Percentiles rank a stretch among this genome's conserved stretches.
Evolutionary conservation across 2,113 vertebrate species (phyloP).

Genomic region (Zosterops japonicus): DNA sequence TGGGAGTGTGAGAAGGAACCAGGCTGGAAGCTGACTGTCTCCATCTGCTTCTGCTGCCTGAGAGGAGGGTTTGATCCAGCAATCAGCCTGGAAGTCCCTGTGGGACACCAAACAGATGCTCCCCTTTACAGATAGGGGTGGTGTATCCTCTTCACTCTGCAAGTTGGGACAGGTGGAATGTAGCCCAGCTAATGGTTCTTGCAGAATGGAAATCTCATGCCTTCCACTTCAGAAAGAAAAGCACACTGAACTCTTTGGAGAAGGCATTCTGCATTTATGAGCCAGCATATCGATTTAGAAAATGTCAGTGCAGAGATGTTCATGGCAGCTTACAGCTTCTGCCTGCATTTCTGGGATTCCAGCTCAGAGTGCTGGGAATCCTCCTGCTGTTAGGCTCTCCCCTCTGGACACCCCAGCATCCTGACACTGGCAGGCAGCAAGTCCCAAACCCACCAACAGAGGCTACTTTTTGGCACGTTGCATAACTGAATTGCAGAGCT

Average conservation of each 20-base stretch:
- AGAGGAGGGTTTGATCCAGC: not conserved
- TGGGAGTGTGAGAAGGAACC: conserved; percentile 46
- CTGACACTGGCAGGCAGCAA: not conserved
- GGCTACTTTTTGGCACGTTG: not conserved
- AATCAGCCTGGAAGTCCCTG: not conserved
- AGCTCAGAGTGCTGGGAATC: not conserved
- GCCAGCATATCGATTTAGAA: not conserved
- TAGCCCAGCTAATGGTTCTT: not conserved
- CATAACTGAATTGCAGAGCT: not conserved
- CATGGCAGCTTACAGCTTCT: not conserved
- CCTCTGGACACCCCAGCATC: not conserved
- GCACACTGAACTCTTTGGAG: not conserved
- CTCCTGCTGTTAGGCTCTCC: not conserved
- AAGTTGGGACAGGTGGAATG: not conserved
- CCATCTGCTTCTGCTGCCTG: conserved; percentile 56
- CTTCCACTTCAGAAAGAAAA: not conserved
- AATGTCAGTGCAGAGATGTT: not conserved
- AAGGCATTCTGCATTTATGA: not conserved
- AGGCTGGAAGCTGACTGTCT: conserved; percentile 39
- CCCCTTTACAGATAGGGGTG: not conserved
- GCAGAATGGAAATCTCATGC: not conserved
- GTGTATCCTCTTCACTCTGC: not conserved
- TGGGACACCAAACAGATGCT: conserved; percentile 23
- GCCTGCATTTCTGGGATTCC: not conserved
- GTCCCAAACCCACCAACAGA: not conserved